phyloP scores from a whole-genome alignment of 2,113 vertebrate species.

The Polypterus senegalus region DNA sequence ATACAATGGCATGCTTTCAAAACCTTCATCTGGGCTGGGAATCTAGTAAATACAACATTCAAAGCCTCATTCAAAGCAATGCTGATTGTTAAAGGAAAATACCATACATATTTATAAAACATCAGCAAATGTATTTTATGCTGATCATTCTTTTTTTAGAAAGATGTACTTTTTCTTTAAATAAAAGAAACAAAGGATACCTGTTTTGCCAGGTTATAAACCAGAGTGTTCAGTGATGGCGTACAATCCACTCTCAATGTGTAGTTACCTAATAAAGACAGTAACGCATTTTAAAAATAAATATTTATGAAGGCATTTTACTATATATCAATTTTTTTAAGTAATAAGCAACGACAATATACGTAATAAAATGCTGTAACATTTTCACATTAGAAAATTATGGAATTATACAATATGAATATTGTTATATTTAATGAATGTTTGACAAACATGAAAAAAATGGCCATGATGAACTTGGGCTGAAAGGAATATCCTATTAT shows the following conservation, averaged over 20 bases:
- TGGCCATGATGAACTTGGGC: too few relatives aligned
- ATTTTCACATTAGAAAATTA: too few relatives aligned
- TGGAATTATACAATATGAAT: too few relatives aligned
- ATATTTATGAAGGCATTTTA: too few relatives aligned
- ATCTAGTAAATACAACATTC: conserved; percentile 48
- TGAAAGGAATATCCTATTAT: too few relatives aligned
- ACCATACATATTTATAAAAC: conserved; percentile 2
- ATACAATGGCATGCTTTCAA: conserved; percentile 69
- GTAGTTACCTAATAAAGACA: conserved; percentile 71
- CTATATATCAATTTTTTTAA: too few relatives aligned
- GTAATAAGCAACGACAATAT: too few relatives aligned
- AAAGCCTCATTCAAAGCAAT: background rate
- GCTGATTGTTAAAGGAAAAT: background rate
- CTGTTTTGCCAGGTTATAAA: conserved; percentile 81
- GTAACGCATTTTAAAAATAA: background rate
- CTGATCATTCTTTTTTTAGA: background rate
- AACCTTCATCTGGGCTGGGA: conserved; percentile 73
- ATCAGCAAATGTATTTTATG: background rate
- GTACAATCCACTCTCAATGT: conserved; percentile 89
- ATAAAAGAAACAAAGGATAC: conserved; percentile 37
- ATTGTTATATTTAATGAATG: too few relatives aligned
- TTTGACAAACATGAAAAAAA: too few relatives aligned
- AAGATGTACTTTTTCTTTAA: background rate
- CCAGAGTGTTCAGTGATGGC: conserved; percentile 74
- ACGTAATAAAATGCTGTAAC: too few relatives aligned